Conservation (phyloP, 2,113 vertebrate species). For the Chaetodon trifascialis region DNA sequence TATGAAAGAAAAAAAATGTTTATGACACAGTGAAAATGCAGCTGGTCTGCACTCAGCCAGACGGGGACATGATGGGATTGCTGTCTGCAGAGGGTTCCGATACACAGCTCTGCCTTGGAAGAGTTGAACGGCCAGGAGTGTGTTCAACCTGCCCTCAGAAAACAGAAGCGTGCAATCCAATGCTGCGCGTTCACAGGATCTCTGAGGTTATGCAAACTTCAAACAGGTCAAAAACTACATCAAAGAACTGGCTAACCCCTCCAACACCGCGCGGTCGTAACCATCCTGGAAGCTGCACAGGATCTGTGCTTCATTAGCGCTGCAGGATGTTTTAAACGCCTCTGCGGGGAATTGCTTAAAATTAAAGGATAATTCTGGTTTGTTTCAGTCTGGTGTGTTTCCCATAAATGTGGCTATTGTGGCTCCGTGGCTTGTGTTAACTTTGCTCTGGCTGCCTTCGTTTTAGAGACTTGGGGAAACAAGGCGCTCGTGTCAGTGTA, state of each 20-base stretch:
- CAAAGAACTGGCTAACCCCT: neutral
- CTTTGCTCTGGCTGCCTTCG: neutral
- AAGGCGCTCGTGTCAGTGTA: neutral
- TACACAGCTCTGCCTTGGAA: neutral
- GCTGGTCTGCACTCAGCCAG: neutral
- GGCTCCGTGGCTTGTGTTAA: neutral
- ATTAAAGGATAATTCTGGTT: neutral
- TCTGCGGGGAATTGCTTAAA: neutral
- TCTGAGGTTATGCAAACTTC: conserved; percentile 14
- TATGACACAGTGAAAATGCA: neutral
- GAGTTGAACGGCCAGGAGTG: conserved; percentile 50
- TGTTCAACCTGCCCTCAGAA: conserved; percentile 25
- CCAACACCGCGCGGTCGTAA: neutral
- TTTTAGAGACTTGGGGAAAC: neutral
- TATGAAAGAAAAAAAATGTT: neutral
- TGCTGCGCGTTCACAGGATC: neutral
- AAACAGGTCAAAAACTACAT: conserved; percentile 15
- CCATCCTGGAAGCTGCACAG: too few relatives aligned
- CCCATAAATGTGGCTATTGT: neutral
- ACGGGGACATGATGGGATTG: neutral
- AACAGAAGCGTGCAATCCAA: neutral
- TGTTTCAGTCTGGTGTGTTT: neutral
- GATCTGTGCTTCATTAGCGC: conserved; percentile 13
- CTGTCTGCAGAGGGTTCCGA: neutral
- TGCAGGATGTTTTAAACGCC: neutral